Conservation (phyloP, 1,140 invertebrate species). For the Leptinotarsa undecemlineata region DNA sequence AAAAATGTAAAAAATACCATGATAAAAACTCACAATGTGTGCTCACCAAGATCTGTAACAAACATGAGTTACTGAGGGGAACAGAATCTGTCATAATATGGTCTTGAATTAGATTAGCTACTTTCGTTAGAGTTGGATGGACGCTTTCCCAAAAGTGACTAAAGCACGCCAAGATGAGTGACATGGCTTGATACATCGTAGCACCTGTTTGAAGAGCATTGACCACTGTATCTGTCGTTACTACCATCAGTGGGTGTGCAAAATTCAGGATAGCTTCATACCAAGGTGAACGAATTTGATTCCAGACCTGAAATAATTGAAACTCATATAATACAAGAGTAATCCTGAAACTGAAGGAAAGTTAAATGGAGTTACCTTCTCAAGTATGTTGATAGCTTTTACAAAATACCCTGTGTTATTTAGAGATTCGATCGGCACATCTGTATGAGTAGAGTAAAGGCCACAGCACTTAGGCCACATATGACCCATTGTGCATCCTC, state of each 20-base stretch:
- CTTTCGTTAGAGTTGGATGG: constrained; percentile 61
- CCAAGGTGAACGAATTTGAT: constrained; percentile 74
- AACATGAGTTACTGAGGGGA: constrained; percentile 66
- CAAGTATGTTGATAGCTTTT: too few relatives aligned
- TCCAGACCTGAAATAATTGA: constrained; percentile 64
- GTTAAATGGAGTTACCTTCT: too few relatives aligned
- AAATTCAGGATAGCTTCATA: constrained; percentile 68
- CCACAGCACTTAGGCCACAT: too few relatives aligned
- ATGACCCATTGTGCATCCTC: too few relatives aligned
- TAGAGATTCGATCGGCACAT: too few relatives aligned
- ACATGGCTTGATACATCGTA: constrained; percentile 76
- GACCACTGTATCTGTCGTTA: constrained; percentile 67
- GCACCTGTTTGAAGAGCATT: constrained; percentile 70
- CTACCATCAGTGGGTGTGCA: constrained; percentile 62
- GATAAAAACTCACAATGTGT: too few relatives aligned
- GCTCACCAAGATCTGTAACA: constrained; percentile 69
- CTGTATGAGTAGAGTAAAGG: too few relatives aligned
- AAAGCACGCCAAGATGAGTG: constrained; percentile 69
- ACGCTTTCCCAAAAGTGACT: constrained; percentile 67
- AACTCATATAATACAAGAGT: too few relatives aligned
- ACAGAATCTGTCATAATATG: constrained; percentile 67
- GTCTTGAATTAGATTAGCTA: constrained; percentile 63
- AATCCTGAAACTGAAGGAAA: too few relatives aligned
- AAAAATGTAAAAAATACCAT: constrained; percentile 39
- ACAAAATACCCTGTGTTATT: too few relatives aligned